Base-by-base conservation (phyloP, 2,113 vertebrate genomes). In the Marmota monax region DNA sequence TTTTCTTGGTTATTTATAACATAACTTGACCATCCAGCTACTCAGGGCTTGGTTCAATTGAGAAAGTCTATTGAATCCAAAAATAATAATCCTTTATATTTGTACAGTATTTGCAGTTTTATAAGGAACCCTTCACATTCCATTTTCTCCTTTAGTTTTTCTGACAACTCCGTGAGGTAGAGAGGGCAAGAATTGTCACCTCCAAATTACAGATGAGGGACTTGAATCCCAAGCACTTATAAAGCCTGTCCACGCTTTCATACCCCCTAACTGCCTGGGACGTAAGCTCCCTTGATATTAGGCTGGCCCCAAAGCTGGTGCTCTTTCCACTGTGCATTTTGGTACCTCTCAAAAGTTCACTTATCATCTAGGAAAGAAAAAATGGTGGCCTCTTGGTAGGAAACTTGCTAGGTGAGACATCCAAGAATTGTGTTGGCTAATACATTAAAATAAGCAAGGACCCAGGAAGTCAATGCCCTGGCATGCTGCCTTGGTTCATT, bases 1-100 rank as follows among this genome's bases (percentile, higher is more conserved):
- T 97, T 96, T 97, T 97, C 98, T 97, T 97, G 93, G 97, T 96
- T 97, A 97, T 97, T 97, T 97, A 96, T 96, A 96, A 96, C 82
- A 85, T 84, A 95, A 95, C 97, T 93, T 95, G 95, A 93, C 87
- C 89, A 96, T 96, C 93, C 37, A 84, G 93, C 97, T 70, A 90
- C 79, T 94, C 96, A 90, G 91, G 37, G 88, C 72, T 95, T 76
- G 61, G 12, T 95, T 97, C 96, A 93, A 58, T 93, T 90, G 97
- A 93, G 95, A 97, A 95, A 83, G 93, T 89, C 95, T 91, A 67
- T 95, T 89, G 93, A 96, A 95, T 96, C 95, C 93, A 96, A 96
- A 96, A 97, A 96, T 96, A 97, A 96, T 97, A 96, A 88, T 96
- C 93, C 70, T 93, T 97, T 96, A n/a, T 94, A 94, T 96, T 97